phyloP scores from a whole-genome alignment of 2,797 vertebrate species.

The Sebastes itinus region DNA sequence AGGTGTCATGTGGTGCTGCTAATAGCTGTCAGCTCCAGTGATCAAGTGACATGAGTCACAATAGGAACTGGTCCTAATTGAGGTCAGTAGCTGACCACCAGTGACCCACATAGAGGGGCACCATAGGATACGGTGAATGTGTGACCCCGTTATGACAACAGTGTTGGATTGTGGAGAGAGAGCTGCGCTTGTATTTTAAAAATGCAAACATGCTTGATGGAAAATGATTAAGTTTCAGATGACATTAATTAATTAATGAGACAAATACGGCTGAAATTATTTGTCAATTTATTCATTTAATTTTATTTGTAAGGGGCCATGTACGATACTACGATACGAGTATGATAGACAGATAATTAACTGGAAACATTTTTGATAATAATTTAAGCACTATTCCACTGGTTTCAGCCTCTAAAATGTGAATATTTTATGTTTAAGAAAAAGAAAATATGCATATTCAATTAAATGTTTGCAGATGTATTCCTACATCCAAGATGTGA shows the following conservation, averaged over 20 bases:
- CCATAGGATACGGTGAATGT: background rate
- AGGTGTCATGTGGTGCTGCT: background rate
- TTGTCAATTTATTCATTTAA: background rate
- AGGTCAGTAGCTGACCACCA: slow-evolving; percentile 34
- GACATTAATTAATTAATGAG: background rate
- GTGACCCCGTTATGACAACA: background rate
- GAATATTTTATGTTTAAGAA: too few relatives aligned
- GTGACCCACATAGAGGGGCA: slow-evolving; percentile 41
- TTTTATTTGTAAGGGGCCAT: background rate
- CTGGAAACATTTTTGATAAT: too few relatives aligned
- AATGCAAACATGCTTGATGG: background rate
- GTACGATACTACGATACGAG: background rate
- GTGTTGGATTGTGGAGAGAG: background rate
- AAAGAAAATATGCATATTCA: too few relatives aligned
- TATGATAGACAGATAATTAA: too few relatives aligned
- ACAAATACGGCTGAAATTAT: background rate
- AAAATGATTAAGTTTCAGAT: background rate
- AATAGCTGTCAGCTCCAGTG: slow-evolving; percentile 2
- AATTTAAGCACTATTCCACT: background rate
- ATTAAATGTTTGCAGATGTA: background rate
- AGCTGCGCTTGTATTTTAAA: background rate
- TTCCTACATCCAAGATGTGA: background rate
- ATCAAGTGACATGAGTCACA: slow-evolving; percentile 28
- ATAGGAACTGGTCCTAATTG: background rate
- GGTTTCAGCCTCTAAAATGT: background rate